Percentiles rank a stretch among this genome's conserved stretches.
These are phyloP conservation scores for human DNA, from an alignment of 2,113 vertebrate species.

Conservation along the genomic window DNA sequence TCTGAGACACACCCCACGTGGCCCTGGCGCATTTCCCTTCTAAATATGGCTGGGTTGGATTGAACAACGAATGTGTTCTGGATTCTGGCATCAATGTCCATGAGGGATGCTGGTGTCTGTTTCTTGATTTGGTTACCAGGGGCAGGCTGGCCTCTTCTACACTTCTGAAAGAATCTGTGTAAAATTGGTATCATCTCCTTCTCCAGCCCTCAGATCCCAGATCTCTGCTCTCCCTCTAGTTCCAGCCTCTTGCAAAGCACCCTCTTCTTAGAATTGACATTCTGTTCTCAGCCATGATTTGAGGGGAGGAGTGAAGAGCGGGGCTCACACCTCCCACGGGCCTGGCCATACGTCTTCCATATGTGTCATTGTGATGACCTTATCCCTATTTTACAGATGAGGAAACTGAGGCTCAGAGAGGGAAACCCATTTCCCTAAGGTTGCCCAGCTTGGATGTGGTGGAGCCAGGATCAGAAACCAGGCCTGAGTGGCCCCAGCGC, in stretches of 20 bases:
- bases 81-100: accelerated
- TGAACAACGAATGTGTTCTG: not conserved
- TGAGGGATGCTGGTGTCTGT: not conserved
- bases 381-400: not conserved
- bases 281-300: not conserved
- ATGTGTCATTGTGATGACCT: not conserved
- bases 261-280: not conserved
- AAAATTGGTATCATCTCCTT: not conserved
- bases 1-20: not conserved
- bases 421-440: not conserved
- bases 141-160: not conserved
- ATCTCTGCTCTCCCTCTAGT: not conserved
- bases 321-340: not conserved
- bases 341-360: not conserved
- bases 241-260: not conserved
- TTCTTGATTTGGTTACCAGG: not conserved
- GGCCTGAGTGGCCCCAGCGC: not conserved
- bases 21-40: accelerated
- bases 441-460: not conserved
- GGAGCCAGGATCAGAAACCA: not conserved
- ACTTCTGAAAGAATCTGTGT: not conserved
- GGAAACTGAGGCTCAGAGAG: not conserved
- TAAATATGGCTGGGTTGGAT: too few relatives aligned
- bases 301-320: not conserved
- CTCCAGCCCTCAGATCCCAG: not conserved